These are phyloP conservation scores for Poecile atricapillus DNA, from an alignment of 2,113 vertebrate species.

Conservation along the genomic window DNA sequence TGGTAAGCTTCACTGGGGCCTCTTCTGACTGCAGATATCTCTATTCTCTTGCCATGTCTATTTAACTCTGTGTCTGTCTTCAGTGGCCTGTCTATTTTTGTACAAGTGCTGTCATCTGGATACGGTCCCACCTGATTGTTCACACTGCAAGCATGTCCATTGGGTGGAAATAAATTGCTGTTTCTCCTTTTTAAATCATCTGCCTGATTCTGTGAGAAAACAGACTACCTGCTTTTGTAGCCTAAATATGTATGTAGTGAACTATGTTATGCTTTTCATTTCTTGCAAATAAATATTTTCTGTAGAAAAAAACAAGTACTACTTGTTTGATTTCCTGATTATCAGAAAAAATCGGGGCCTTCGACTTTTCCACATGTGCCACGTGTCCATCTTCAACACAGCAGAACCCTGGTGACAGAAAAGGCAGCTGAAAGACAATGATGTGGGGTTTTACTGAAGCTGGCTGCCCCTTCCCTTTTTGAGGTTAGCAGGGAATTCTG, in stretches of 20 bases:
- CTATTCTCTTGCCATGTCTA: background rate
- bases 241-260: constrained; percentile 62
- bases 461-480: background rate
- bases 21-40: background rate
- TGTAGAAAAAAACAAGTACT: constrained; percentile 67
- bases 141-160: background rate
- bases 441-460: background rate
- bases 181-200: constrained; percentile 34
- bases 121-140: background rate
- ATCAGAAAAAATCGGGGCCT: background rate
- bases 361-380: background rate
- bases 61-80: background rate
- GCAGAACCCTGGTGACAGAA: background rate
- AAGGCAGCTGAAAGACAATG: background rate
- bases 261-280: constrained; percentile 70
- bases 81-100: background rate
- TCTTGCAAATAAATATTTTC: constrained; percentile 82
- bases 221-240: constrained; percentile 67
- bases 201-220: constrained; percentile 38
- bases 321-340: constrained; percentile 5
- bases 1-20: background rate
- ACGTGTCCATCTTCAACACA: accelerated
- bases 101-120: constrained; percentile 15
- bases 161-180: constrained; percentile 19
- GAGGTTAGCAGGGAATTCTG: background rate